Base-by-base conservation (phyloP, 64 coral and sea anemone species). In the Anthopleura sola region DNA sequence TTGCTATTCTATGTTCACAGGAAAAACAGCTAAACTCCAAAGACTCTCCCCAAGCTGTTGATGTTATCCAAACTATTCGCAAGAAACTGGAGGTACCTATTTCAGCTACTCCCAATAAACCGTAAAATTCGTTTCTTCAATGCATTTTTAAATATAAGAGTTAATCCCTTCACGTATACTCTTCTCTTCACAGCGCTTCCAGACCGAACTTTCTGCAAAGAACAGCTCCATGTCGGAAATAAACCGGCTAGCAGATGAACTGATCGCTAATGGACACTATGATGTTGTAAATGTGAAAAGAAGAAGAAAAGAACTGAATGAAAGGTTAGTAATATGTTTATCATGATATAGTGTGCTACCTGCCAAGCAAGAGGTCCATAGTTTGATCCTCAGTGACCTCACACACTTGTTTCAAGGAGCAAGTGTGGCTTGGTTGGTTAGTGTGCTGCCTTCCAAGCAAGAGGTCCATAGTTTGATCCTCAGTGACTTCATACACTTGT, bases 301-400 rank as follows among this genome's bases (percentile, higher is more conserved):
- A 28, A 97, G 85, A 68, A 85, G 91, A 68, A 93, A 85, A 51
- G 91, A 90, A 81, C 53, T 97, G 53, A 97, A 97, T 55, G 85
- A 88, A 60, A 93, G 92, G 91, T 93, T 26, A 78, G 90, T 37
- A 36, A 57, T 37, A 44, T 44, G 9, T n/a, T n/a, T n/a, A n/a
- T n/a, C n/a, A n/a, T n/a, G 40, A 44, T 44, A 34, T 12, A 2
- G 33, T 18, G 23, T 71, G 4, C 49, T 5, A 10, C 49, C 4
- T 51, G 49, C 49, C 12, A 51, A 51, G 49, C 49, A 51, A 51
- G 49, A 51, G 49, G 49, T n/a, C n/a, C n/a, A n/a, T n/a, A n/a
- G n/a, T n/a, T n/a, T n/a, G n/a, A n/a, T n/a, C n/a, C n/a, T n/a
- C n/a, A n/a, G n/a, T 51, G 49, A 51, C 49, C 49, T 51, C 49